phyloP scores from a whole-genome alignment of 2,888 invertebrate genomes.

The Plemyria rubiginata region DNA sequence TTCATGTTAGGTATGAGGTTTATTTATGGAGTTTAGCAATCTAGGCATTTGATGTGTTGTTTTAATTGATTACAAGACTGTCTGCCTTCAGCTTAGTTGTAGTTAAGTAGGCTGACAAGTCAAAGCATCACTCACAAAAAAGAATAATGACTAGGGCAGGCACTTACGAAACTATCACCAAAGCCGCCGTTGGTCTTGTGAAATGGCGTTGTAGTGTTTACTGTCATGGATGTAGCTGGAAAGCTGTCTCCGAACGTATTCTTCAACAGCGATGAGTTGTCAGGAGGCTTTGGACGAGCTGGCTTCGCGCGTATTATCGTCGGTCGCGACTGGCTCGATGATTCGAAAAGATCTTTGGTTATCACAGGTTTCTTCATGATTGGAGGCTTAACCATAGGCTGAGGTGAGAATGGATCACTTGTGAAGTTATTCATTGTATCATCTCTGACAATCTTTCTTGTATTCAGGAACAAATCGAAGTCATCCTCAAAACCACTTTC shows the following conservation, averaged over 20 bases:
- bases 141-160: constrained; percentile 30
- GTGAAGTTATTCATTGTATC: constrained; percentile 83
- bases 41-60: too few relatives aligned
- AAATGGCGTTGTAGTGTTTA: constrained; percentile 76
- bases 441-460: constrained; percentile 69
- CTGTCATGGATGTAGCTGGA: constrained; percentile 66
- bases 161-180: constrained; percentile 73
- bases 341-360: constrained; percentile 88
- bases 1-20: too few relatives aligned
- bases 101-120: too few relatives aligned
- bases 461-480: constrained; percentile 87
- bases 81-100: too few relatives aligned
- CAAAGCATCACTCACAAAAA: constrained; percentile 6
- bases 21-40: too few relatives aligned
- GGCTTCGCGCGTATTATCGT: constrained; percentile 91
- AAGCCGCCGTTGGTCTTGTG: constrained; percentile 70
- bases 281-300: constrained; percentile 83
- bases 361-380: constrained; percentile 81
- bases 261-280: constrained; percentile 73
- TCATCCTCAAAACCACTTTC: constrained; percentile 94
- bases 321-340: constrained; percentile 84
- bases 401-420: constrained; percentile 84
- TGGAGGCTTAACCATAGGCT: constrained; percentile 61
- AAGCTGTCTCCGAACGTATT: constrained; percentile 66
- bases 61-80: too few relatives aligned